Evolutionary conservation across 2,888 invertebrate genomes (phyloP).

Genomic region (Lycaena phlaeas): DNA sequence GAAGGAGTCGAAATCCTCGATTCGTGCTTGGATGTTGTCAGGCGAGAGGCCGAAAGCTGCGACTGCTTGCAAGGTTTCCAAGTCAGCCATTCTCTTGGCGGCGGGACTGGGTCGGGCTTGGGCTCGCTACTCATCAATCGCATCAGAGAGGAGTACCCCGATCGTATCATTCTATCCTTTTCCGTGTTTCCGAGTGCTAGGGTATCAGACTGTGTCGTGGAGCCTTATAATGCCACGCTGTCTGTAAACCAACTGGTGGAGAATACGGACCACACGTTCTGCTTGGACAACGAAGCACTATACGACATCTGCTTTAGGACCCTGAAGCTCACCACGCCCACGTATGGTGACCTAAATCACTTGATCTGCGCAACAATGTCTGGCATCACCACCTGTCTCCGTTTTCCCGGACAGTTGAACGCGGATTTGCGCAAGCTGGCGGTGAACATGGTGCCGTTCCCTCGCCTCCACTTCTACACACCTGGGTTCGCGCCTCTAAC

Average conservation of each 20-base stretch:
- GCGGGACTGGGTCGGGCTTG: conserved; percentile 64
- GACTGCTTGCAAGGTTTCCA: conserved; percentile 94
- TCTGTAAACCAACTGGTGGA: conserved; percentile 89
- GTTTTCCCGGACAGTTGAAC: conserved; percentile 73
- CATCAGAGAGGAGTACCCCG: conserved; percentile 92
- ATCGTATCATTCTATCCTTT: conserved; percentile 87
- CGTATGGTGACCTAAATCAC: conserved; percentile 87
- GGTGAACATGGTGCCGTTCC: conserved; percentile 78
- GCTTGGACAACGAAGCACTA: conserved; percentile 81
- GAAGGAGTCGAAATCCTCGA: conserved; percentile 92
- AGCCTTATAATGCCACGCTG: conserved; percentile 88
- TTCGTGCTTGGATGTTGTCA: conserved; percentile 84
- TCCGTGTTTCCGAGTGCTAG: conserved; percentile 87
- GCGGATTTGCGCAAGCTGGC: conserved; percentile 60
- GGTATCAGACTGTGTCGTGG: conserved; percentile 77
- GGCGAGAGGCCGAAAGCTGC: conserved; percentile 90
- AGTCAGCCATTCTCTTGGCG: conserved; percentile 80
- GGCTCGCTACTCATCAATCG: conserved; percentile 84
- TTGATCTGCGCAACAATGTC: conserved; percentile 89
- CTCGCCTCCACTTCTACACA: conserved; percentile 68
- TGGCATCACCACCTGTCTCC: conserved; percentile 86
- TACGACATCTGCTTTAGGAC: conserved; percentile 87
- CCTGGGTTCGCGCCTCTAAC: conserved; percentile 79
- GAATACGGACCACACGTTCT: conserved; percentile 78
- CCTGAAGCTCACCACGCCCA: conserved; percentile 81